Evolutionary conservation across 1,140 invertebrate species (phyloP), one percentile per base, ranked within the genome.

Genomic region (Cecropterus lyciades): DNA sequence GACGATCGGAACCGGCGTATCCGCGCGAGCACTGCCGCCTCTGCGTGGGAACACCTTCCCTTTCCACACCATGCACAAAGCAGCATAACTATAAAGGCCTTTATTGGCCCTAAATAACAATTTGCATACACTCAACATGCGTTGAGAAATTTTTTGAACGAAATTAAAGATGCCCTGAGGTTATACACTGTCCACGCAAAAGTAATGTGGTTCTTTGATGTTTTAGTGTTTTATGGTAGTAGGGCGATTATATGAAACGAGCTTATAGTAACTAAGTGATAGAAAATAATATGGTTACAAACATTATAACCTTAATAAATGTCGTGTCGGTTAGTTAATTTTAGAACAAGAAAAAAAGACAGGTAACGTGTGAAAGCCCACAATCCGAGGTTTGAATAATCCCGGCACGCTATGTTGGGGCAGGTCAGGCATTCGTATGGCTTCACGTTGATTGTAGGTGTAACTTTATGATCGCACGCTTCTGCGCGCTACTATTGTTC

Each of bases 401-500:
- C 37, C 63, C 30, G 65, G 70, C 67, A 68, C 67, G 73, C 67
- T 68, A 73, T 65, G 74, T 85, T 84, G 72, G 67, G 79, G 74
- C 73, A 86, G 82, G 79, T 85, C 84, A 79, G 70, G 74, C 67
- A 75, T 79, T 80, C 73, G 72, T 78, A 75, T 73, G 77, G 75
- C 73, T 82, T 75, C 65, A 42, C 69, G 72, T 64, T 79, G 77
- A 80, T 84, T 85, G 77, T 76, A 82, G 79, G 78, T 82, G 79
- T 75, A 79, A 84, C 55, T 90, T 85, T 88, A 90, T 80, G 85
- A 87, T 84, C 77, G 79, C 77, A 84, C 79, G 85, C 80, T 86
- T 80, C 79, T 85, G 80, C 77, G 69, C 72, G 78, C 77, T 82
- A 80, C 85, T 81, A 87, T 90, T 88, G 80, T 88, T 88, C 80